Evolutionary conservation across 2,888 invertebrate genomes (phyloP).

Genomic region (Synergus gifuensis): DNA sequence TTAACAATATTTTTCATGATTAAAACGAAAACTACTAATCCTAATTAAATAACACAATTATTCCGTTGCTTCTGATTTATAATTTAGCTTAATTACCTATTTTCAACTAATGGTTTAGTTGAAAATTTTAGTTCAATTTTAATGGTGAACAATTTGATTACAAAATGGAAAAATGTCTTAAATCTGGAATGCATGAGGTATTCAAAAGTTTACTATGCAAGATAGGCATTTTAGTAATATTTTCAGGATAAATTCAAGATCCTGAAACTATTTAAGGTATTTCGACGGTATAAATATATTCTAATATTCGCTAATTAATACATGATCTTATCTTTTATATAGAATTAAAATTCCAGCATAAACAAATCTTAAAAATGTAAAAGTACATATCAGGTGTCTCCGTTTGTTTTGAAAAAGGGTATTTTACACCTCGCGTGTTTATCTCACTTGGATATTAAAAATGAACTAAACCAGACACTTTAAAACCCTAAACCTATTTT

Average conservation of each 20-base stretch:
- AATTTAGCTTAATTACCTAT: no score
- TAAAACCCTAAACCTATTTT: slow-evolving; percentile 8
- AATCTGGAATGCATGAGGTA: no score
- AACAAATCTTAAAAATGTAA: background rate
- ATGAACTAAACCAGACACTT: background rate
- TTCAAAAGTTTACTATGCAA: background rate
- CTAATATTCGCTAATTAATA: no score
- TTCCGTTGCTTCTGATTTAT: background rate
- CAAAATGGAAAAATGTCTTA: no score
- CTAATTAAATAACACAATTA: no score
- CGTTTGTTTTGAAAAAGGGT: background rate
- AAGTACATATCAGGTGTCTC: background rate
- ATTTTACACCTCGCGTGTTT: slow-evolving; percentile 24
- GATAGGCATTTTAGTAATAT: background rate
- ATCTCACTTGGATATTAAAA: slow-evolving; percentile 33
- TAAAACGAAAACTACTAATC: no score
- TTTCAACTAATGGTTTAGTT: no score
- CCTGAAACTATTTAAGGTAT: background rate
- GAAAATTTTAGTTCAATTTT: no score
- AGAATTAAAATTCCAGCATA: background rate
- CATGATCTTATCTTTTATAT: background rate
- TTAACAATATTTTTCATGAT: no score
- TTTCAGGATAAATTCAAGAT: background rate
- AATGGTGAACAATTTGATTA: no score
- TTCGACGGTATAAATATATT: background rate